Evolutionary conservation across 92 coral and sea anemone species (phyloP).

Genomic region (Phymanthus crucifer): DNA sequence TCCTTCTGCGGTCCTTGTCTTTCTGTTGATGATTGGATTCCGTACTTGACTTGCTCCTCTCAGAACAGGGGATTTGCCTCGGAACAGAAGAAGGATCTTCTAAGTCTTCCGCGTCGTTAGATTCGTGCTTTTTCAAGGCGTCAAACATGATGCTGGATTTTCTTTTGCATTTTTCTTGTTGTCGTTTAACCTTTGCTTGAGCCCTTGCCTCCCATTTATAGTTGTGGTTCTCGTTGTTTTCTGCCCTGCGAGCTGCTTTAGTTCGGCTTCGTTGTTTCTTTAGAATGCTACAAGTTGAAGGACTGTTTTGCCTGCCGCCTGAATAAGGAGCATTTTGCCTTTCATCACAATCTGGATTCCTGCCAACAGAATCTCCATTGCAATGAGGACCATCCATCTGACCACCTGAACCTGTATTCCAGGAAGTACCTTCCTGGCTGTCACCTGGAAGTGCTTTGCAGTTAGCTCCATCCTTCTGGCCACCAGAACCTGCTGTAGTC

Average conservation of each 20-base stretch:
- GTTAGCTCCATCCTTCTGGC: too few species aligned
- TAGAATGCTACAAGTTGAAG: too few species aligned
- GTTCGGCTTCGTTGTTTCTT: background rate
- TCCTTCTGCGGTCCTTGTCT: background rate
- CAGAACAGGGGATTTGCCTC: background rate
- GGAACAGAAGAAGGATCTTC: background rate
- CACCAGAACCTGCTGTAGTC: too few species aligned
- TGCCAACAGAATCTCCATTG: too few species aligned
- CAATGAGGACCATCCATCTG: too few species aligned
- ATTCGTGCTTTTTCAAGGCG: background rate
- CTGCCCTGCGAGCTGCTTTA: background rate
- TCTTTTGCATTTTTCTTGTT: constrained; percentile 17
- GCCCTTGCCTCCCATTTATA: background rate
- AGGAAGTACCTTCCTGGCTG: too few species aligned
- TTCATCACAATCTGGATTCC: too few species aligned
- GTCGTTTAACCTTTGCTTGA: constrained; percentile 6
- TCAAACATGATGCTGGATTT: constrained; percentile 27
- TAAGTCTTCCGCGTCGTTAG: background rate
- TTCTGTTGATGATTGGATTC: background rate
- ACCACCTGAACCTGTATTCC: too few species aligned
- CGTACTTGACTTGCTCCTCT: background rate
- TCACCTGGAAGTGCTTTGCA: too few species aligned
- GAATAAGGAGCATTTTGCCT: too few species aligned
- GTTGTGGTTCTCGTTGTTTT: background rate
- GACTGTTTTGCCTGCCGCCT: too few species aligned